Evolutionary conservation across 2,888 invertebrate genomes (phyloP), one percentile per base, ranked within the genome.

Genomic region (Zygogramma bicolorata): DNA sequence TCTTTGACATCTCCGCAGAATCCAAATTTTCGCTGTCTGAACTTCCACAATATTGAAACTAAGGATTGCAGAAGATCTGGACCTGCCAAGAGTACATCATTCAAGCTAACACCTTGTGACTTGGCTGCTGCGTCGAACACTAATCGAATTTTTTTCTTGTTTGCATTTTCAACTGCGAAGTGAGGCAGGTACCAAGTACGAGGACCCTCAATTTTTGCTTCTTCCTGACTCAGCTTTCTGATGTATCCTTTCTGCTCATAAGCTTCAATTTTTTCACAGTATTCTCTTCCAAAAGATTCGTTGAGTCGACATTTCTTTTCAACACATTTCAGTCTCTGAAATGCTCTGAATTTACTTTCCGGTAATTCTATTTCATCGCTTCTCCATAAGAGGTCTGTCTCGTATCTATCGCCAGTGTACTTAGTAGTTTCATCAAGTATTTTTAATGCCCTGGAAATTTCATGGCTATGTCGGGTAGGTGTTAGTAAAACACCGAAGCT

Each of bases 21-120:
- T 40, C 20, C 62, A 13, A 40, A 40, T 20, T 15, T 15, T 40
- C 40, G 2, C 20, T 25, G 38, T 20, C 62, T 3, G 22, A 62
- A 62, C 22, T 38, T 62, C 40, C 18, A 40, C 13, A 62, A 15
- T 1, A 62, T 40, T 8, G 20, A 8, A 7, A 62, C 38, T 13
- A 62, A n/a, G 18, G 62, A 42, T 22, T 20, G 38, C 7, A 62
- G 40, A 8, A 38, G n/a, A 22, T 62, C 62, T 27, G 62, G 62
- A 4, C 42, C 60, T 31, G 60, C 7, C 8, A 34, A 20, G 1
- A 60, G 10, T 4, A 13, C 31, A 31, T 60, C 38, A 10, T 60
- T 60, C 4, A 60, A 15, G 7, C 34, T 34, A 1, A 6, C 10
- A 13, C 15, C 34, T 1, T 60, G 3, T 8, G 15, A n/a, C 34